Base-by-base conservation (phyloP, 2,113 vertebrate genomes). In the Silurus glanis region DNA sequence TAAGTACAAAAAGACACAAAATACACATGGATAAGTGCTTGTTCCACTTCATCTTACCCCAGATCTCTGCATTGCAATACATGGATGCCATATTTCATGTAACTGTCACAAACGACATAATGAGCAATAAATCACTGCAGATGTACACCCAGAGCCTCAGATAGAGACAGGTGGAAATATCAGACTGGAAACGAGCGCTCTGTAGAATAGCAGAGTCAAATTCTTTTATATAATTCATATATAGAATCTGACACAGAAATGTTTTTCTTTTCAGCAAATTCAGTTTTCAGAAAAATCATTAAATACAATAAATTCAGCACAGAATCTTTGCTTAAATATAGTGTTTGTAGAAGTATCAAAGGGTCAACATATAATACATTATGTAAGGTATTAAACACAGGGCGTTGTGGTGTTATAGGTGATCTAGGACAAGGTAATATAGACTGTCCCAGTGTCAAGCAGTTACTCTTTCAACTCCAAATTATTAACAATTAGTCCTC, bases 121-220 rank as follows among this genome's bases (percentile, higher is more conserved):
- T 85, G 62, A 78, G 74, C 83, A 78, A 62, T 85, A 85, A 49
- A 85, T 80, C 84, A 80, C 62, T 45, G 51, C 62, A 66, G 75
- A n/a, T 55, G 37, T n/a, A 79, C 75, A 67, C 84, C 56, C 56
- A 55, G 25, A 67, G 61, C 49, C 37, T 67, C 51, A 14, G 61
- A 85, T 69, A 80, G 47, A 85, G 25, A 45, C 23, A 76, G 59
- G 59, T 45, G 8, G 21, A 17, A 78, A 76, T 72, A 85, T 56
- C 49, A 9, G 61, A 67, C 47, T 53, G 23, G 62, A 55, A 71
- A 56, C 4, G 12, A 53, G 23, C 7, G 45, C 17, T 21, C 25
- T 61, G 28, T 12, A 47, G 55, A 28, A 80, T 45, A 13, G 56
- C 56, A 80, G 21, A 80, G 56, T 45, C 28, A 13, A 6, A 61